Evolutionary conservation across 2,888 invertebrate genomes (phyloP).

Genomic region (Tachina lurida): DNA sequence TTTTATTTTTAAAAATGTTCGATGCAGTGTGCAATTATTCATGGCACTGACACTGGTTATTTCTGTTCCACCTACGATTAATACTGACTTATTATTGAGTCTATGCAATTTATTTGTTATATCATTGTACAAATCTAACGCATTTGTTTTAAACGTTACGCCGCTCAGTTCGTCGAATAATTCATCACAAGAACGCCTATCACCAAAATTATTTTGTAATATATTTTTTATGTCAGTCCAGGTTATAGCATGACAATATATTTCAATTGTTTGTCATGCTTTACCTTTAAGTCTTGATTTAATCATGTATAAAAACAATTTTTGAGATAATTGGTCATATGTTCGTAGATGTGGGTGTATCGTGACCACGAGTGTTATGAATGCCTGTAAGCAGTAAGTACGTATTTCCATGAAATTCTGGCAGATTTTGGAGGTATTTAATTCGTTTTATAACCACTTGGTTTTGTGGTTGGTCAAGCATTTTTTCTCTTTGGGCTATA

Average conservation of each 20-base stretch:
- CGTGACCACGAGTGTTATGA: conserved; percentile 1
- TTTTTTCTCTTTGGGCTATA: too few relatives aligned
- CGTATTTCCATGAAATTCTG: background rate
- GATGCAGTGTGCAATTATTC: background rate
- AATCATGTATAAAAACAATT: background rate
- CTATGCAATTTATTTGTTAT: conserved; percentile 6
- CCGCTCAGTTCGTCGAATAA: too few relatives aligned
- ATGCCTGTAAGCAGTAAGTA: background rate
- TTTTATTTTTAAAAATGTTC: conserved; percentile 8
- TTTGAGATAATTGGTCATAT: background rate
- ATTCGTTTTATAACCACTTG: background rate
- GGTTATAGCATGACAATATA: conserved; percentile 1
- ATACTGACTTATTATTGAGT: conserved; percentile 10
- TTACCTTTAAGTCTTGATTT: too few relatives aligned
- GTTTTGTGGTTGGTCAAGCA: too few relatives aligned
- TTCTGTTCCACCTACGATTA: conserved; percentile 1
- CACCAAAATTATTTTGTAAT: background rate
- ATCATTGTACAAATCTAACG: conserved; percentile 6
- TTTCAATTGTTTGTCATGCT: conserved; percentile 2
- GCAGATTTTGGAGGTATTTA: conserved; percentile 2
- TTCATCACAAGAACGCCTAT: conserved; percentile 6
- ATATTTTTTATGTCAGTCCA: conserved; percentile 7
- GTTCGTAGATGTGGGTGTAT: background rate
- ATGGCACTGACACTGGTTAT: background rate
- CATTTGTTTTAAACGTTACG: conserved; percentile 2